Evolutionary conservation across 2,797 vertebrate genomes (phyloP), one percentile per base, ranked within the genome.

Genomic region (Falco naumanni): DNA sequence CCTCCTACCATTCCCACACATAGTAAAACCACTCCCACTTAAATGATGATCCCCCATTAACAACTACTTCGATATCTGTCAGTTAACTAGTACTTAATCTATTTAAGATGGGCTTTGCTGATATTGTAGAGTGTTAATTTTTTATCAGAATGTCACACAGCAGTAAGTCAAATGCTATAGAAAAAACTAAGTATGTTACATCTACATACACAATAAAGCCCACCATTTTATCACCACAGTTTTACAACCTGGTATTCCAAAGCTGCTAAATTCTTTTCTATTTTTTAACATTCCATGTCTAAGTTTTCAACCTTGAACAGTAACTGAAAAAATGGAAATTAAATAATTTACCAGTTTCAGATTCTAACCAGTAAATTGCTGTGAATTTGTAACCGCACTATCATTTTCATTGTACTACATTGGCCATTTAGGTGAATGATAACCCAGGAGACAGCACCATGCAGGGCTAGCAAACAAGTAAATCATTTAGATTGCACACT

Each of bases 381-480:
- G 87, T 74, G 87, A 93, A 95, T 95, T 95, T 96, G 94, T 96
- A 97, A 97, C 93, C 0, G 16, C 60, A 68, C 89, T 82, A 96
- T 97, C 95, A 94, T 96, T 96, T 96, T 96, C 96, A 96, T 97
- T 97, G 95, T 95, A 94, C 95, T 96, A 93, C 92, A 94, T 60
- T 95, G 96, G 91, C 96, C 93, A 94, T 97, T 97, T 94, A 95
- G 72, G 91, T 93, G 96, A 98, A 76, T 96, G 92, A 97, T 96
- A 97, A 96, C 92, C 88, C 94, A 92, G 80, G 95, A 97, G 93
- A 97, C 94, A 96, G 96, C 93, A 97, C 95, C 96, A 96, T 87
- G 95, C 94, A 90, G 97, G 94, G 90, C 88, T 95, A 92, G 92
- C 88, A 97, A 97, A 96, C 96, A 97, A 97, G 96, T 97, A 97